Evolutionary conservation across 2,113 vertebrate species (phyloP).

Genomic region (Sula dactylatra): DNA sequence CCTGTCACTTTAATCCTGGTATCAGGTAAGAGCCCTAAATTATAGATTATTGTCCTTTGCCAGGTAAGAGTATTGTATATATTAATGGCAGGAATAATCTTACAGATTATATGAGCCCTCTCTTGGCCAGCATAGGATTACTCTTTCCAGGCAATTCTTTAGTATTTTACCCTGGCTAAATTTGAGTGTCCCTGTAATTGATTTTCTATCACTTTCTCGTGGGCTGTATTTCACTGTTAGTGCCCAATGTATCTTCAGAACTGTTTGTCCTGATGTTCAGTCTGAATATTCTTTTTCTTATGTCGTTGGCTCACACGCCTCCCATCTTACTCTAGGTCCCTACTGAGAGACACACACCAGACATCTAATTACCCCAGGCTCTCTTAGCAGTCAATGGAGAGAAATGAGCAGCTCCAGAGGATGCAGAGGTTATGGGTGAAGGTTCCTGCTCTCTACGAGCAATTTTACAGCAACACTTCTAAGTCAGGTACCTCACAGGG

Average conservation of each 20-base stretch:
- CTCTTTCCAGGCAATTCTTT: not conserved
- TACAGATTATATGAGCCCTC: not conserved
- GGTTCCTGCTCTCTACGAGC: not conserved
- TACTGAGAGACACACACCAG: not conserved
- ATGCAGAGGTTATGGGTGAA: not conserved
- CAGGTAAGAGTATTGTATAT: not conserved
- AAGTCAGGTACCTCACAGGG: not conserved
- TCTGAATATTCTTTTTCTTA: not conserved
- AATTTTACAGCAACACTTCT: not conserved
- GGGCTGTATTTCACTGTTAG: not conserved
- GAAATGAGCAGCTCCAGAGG: not conserved
- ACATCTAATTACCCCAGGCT: not conserved
- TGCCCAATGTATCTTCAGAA: not conserved
- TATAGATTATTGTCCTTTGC: conserved; percentile 6
- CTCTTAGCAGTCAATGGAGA: not conserved
- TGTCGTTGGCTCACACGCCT: not conserved
- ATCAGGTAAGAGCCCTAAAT: conserved; percentile 27
- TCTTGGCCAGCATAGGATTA: not conserved
- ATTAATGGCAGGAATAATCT: conserved; percentile 27
- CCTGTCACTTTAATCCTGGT: conserved; percentile 18
- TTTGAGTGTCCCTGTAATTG: not conserved
- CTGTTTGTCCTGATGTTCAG: not conserved
- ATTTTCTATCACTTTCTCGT: not conserved
- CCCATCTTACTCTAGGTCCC: not conserved
- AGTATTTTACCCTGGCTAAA: not conserved